These are phyloP conservation scores for Callospermophilus lateralis DNA, from an alignment of 2,113 vertebrate species.

Conservation along the genomic window DNA sequence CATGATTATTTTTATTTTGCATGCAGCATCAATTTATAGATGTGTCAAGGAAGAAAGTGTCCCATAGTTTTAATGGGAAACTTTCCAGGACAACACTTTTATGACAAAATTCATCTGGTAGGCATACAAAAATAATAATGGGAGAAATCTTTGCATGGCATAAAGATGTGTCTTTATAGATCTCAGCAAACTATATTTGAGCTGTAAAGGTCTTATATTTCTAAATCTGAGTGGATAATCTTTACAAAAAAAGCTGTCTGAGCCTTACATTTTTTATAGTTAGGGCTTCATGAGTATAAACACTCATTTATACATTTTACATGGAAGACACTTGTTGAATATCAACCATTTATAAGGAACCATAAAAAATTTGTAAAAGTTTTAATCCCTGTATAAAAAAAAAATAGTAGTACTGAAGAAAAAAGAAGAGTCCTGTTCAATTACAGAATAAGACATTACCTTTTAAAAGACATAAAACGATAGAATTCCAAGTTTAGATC, in stretches of 20 bases:
- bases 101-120: slow-evolving; percentile 57
- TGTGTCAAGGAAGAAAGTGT: not conserved
- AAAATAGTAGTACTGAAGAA: not conserved
- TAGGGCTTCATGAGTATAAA: not conserved
- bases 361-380: not conserved
- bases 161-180: slow-evolving; percentile 72
- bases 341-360: not conserved
- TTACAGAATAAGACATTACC: not conserved
- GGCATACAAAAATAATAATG: slow-evolving; percentile 65
- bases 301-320: not conserved
- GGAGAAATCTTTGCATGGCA: slow-evolving; percentile 37
- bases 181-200: slow-evolving; percentile 56
- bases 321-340: not conserved
- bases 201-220: slow-evolving; percentile 34
- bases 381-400: not conserved
- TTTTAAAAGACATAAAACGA: not conserved
- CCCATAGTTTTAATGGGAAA: not conserved
- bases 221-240: slow-evolving; percentile 40
- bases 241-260: slow-evolving; percentile 7
- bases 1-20: no score
- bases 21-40: not conserved
- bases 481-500: not conserved
- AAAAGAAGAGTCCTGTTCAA: not conserved
- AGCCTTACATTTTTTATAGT: not conserved
- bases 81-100: slow-evolving; percentile 59